These are phyloP conservation scores for Gastrophryne carolinensis DNA, from an alignment of 2,797 vertebrate genomes.

Conservation along the genomic window DNA sequence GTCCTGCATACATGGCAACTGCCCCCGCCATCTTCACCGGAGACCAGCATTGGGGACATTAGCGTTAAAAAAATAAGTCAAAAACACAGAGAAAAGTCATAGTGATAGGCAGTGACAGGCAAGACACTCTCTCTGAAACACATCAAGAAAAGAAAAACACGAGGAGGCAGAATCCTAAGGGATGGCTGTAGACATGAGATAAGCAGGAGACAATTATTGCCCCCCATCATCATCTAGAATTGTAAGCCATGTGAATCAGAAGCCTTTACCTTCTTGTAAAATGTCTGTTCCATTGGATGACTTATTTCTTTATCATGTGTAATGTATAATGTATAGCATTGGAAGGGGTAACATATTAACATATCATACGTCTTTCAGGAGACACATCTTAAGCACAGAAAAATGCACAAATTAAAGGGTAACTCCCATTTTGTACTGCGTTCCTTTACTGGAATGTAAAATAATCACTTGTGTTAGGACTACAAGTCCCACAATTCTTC, in stretches of 20 bases:
- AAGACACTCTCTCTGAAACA: neutral
- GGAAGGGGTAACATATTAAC: neutral
- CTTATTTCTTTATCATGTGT: neutral
- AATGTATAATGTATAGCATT: neutral
- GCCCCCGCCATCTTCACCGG: neutral
- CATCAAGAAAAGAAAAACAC: neutral
- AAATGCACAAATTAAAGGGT: too few species aligned
- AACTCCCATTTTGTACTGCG: too few species aligned
- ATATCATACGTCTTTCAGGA: too few species aligned
- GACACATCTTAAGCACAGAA: too few species aligned
- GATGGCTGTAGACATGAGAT: neutral
- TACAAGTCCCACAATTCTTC: too few species aligned
- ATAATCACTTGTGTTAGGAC: too few species aligned
- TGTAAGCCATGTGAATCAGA: too few species aligned
- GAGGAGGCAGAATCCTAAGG: neutral
- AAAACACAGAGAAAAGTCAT: neutral
- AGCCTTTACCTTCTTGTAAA: too few species aligned
- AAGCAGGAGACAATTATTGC: neutral
- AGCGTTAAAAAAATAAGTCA: neutral
- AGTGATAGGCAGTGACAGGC: conserved; percentile 12
- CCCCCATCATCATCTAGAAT: neutral
- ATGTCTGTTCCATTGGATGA: neutral
- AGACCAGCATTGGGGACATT: neutral
- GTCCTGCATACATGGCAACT: neutral
- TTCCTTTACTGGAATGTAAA: too few species aligned